Percentiles rank a stretch among this genome's conserved stretches.
These are phyloP conservation scores for Romanogobio albipinnatus DNA, from an alignment of 2,113 vertebrate genomes.

Conservation along the genomic window DNA sequence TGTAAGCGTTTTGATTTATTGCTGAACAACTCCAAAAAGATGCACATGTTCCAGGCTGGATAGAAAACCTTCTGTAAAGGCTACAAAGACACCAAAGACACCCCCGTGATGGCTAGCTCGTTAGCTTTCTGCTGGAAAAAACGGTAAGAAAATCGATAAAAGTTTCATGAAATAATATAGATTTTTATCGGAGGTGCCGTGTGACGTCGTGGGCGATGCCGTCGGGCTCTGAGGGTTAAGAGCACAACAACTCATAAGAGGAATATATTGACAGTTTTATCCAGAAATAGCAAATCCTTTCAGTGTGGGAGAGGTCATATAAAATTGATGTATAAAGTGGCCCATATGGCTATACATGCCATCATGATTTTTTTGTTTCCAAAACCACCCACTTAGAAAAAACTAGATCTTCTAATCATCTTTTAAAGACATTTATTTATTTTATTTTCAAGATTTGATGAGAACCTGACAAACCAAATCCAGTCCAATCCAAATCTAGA, in stretches of 20 bases:
- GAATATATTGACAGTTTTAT: neutral
- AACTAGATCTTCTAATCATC: neutral
- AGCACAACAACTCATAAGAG: neutral
- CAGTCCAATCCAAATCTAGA: neutral
- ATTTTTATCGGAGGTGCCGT: no score
- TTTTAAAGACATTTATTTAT: neutral
- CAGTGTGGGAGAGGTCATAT: constrained; percentile 2
- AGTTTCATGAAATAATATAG: no score
- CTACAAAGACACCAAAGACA: no score
- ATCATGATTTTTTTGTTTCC: neutral
- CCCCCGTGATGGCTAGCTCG: no score
- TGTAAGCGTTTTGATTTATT: no score
- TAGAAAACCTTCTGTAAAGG: no score
- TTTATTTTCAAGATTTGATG: neutral
- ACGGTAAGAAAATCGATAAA: no score
- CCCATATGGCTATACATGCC: neutral
- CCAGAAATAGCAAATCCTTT: neutral
- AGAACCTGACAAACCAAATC: neutral
- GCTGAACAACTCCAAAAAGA: no score
- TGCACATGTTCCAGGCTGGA: no score
- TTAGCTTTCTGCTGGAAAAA: no score
- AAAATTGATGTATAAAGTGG: neutral
- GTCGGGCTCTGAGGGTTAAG: no score
- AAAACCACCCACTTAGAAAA: neutral
- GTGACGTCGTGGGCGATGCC: no score